Evolutionary conservation across 2,797 vertebrate genomes (phyloP).

Genomic region (Gallinago stenura): DNA sequence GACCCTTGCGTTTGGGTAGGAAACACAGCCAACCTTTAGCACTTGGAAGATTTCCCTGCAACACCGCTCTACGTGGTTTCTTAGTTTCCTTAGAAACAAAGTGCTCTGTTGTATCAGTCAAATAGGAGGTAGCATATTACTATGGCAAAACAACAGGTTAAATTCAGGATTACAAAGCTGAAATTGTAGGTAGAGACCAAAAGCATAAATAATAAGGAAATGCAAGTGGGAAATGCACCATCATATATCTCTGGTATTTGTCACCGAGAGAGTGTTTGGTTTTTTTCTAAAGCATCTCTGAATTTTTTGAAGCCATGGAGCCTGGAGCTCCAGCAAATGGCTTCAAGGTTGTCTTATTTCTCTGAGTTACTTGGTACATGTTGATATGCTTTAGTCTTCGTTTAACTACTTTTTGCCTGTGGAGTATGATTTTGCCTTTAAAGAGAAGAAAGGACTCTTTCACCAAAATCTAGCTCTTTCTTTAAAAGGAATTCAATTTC

Average conservation of each 20-base stretch:
- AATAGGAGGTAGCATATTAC: not conserved
- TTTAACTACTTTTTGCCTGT: not conserved
- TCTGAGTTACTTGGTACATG: not conserved
- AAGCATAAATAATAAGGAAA: not conserved
- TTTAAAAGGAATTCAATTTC: not conserved
- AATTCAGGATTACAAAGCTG: not conserved
- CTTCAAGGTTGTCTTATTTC: not conserved
- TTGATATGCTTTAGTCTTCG: not conserved
- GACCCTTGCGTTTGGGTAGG: not conserved
- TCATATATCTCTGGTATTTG: not conserved
- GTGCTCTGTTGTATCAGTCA: not conserved
- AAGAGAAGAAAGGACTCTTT: not conserved
- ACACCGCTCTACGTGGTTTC: not conserved
- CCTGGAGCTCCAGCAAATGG: not conserved
- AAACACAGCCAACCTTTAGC: not conserved
- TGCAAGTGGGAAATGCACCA: not conserved
- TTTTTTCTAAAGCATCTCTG: not conserved
- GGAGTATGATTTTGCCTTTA: not conserved
- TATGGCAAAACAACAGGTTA: not conserved
- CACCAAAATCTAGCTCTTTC: not conserved
- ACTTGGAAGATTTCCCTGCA: not conserved
- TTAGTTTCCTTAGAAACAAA: conserved; percentile 5
- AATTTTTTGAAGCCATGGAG: not conserved
- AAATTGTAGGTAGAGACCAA: not conserved
- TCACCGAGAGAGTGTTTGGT: not conserved